These are phyloP conservation scores for Rhipidura dahli DNA, from an alignment of 2,113 vertebrate species.

Conservation along the genomic window DNA sequence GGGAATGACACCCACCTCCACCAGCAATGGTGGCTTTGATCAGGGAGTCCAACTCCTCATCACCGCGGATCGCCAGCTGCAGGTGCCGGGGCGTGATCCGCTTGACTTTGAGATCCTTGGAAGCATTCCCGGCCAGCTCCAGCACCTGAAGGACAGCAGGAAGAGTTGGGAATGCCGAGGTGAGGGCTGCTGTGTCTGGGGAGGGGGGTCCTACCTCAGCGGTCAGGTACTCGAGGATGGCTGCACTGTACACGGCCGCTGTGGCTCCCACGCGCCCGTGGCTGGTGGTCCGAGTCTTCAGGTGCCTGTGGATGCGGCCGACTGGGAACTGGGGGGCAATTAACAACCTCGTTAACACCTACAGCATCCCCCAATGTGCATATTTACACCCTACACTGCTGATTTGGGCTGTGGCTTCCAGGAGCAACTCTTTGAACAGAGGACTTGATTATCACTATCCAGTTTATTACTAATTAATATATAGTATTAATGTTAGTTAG, in stretches of 20 bases:
- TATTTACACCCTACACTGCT: no score
- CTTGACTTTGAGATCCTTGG: constrained; percentile 98
- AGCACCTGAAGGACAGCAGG: constrained; percentile 78
- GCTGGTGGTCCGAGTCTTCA: constrained; percentile 98
- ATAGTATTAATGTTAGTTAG: not conserved
- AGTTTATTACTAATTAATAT: not conserved
- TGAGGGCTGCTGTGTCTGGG: not conserved
- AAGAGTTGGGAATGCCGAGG: not conserved
- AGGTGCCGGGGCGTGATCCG: constrained; percentile 96
- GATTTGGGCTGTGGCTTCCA: rapidly evolving
- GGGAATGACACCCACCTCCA: constrained; percentile 77
- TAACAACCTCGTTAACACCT: not conserved
- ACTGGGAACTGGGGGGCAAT: constrained; percentile 85
- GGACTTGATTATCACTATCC: not conserved
- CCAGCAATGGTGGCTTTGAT: constrained; percentile 99
- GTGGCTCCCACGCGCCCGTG: constrained; percentile 97
- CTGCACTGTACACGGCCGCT: constrained; percentile 95
- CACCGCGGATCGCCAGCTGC: constrained; percentile 96
- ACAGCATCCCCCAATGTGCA: rapidly evolving
- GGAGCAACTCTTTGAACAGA: not conserved
- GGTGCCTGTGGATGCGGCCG: constrained; percentile 95
- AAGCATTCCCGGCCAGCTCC: constrained; percentile 97
- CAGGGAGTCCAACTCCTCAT: constrained; percentile 96
- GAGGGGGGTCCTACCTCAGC: constrained; percentile 82
- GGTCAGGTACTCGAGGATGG: constrained; percentile 97